Evolutionary conservation across 30 jellyfish, hydroid and myxozoan genomes (phyloP), one percentile per base, ranked within the genome.

Genomic region (Sanderia malayensis): DNA sequence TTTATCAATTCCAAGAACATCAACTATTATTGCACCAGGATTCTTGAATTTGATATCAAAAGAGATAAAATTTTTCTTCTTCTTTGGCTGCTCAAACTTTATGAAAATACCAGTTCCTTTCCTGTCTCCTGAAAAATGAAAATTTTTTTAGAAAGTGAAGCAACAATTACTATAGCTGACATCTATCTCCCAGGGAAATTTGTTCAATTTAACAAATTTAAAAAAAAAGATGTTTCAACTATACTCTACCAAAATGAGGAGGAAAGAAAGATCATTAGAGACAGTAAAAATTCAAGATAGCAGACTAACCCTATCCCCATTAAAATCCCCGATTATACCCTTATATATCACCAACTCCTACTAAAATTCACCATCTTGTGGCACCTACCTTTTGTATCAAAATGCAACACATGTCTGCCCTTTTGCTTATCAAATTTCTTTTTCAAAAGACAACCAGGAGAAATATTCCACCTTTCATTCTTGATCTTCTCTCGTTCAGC

Each of bases 371-470:
- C n/a, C n/a, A n/a, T n/a, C n/a, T n/a, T n/a, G n/a, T n/a, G n/a
- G n/a, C n/a, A 33, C 61, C 17, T 31, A 79, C 92, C 84, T 68
- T 29, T 68, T n/a, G 63, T n/a, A 10, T 37, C 67, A 46, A 80
- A 80, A 29, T 45, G 57, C 25, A 76, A 55, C 32, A 80, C 79
- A 20, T 57, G n/a, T 28, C 27, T 67, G 23, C 62, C 44, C 2
- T 24, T 59, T 1, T 17, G 37, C 29, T 69, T 33, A 11, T 58
- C 81, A 44, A 25, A 49, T 30, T 64, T 22, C 55, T 37, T 37
- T 68, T 27, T 66, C 70, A 25, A 13, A 24, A 47, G 63, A 26
- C 18, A 15, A 1, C 61, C 58, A 31, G n/a, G 61, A 4, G 9
- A 2, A 2, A 61, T 61, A 7, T 28, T 37, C 79, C 79, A 67